phyloP scores from a whole-genome alignment of 2,888 invertebrate genomes.

The Latrodectus hesperus region DNA sequence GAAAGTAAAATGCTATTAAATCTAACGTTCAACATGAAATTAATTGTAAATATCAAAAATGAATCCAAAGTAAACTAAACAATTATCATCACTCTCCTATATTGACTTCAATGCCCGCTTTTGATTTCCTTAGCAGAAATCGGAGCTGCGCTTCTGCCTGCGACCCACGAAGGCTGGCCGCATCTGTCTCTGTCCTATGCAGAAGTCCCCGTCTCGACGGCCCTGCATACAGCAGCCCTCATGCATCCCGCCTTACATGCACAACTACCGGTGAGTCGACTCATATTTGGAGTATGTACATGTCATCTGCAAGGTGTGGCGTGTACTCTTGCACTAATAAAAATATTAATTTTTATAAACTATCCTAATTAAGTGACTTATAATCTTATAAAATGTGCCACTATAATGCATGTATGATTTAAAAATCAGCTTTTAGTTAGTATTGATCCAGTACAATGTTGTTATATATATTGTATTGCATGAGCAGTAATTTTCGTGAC shows the following conservation, averaged over 20 bases:
- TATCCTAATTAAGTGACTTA: too few relatives aligned
- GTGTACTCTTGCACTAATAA: too few relatives aligned
- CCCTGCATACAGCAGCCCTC: slow-evolving; percentile 79
- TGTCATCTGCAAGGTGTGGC: too few relatives aligned
- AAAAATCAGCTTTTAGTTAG: background rate
- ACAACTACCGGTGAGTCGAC: slow-evolving; percentile 91
- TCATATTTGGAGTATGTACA: too few relatives aligned
- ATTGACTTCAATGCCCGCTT: slow-evolving; percentile 6
- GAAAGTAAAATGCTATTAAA: too few relatives aligned
- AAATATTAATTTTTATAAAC: too few relatives aligned
- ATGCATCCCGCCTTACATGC: slow-evolving; percentile 97
- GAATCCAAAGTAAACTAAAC: too few relatives aligned
- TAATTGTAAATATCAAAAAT: too few relatives aligned
- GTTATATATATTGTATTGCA: background rate
- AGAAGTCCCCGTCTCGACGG: slow-evolving; percentile 84
- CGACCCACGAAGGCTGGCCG: slow-evolving; percentile 92
- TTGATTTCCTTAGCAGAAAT: slow-evolving; percentile 80
- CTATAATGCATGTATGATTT: too few relatives aligned
- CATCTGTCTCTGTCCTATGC: slow-evolving; percentile 80
- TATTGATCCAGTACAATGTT: background rate
- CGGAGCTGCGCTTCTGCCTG: slow-evolving; percentile 96
- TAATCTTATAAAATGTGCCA: too few relatives aligned
- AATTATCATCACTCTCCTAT: background rate
- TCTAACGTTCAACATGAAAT: too few relatives aligned
- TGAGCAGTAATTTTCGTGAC: background rate